Base-by-base conservation (phyloP, 2,888 invertebrate genomes). In the Galerucella pusilla region DNA sequence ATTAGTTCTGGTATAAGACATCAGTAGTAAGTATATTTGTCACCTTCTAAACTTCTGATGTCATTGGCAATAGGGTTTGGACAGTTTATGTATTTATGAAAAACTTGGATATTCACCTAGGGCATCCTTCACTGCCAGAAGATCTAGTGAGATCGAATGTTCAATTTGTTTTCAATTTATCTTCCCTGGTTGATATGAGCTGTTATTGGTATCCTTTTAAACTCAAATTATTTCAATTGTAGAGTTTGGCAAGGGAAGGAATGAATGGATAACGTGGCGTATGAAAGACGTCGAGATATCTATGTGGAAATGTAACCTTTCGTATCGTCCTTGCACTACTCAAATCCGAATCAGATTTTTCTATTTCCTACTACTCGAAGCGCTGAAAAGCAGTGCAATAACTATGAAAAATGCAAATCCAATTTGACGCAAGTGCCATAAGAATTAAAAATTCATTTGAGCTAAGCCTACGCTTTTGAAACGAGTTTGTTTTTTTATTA, bases 401-500 rank as follows among this genome's bases (percentile, higher is more conserved):
- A 12, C 12, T 28, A 42, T 78, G 68, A 76, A 76, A 74, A 68
- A 71, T 78, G 74, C 75, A 78, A 73, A 77, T 78, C 75, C 78
- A 78, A 78, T 78, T 78, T 69, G 77, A 73, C 70, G 73, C 57
- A 70, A 68, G 72, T 66, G 68, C 73, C 72, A 66, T 77, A 75
- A 75, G 73, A 74, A 78, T 78, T 77, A 77, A 77, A 74, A 66
- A 77, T 77, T 65, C 63, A 75, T 52, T 42, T 14, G 57, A 4
- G 52, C 49, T 45, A 70, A 46, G 46, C 76, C 68, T 35, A 67
- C 73, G 60, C 61, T 65, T 69, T 63, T 67, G 54, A 67, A 63
- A 67, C 57, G 71, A 59, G 45, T 63, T 71, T 71, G 67, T 71
- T 68, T 68, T 68, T 57, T 57, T 67, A 59, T 49, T 71, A 54